Evolutionary conservation across 2,888 invertebrate species (phyloP).

Genomic region (Acrobeloides nanus): DNA sequence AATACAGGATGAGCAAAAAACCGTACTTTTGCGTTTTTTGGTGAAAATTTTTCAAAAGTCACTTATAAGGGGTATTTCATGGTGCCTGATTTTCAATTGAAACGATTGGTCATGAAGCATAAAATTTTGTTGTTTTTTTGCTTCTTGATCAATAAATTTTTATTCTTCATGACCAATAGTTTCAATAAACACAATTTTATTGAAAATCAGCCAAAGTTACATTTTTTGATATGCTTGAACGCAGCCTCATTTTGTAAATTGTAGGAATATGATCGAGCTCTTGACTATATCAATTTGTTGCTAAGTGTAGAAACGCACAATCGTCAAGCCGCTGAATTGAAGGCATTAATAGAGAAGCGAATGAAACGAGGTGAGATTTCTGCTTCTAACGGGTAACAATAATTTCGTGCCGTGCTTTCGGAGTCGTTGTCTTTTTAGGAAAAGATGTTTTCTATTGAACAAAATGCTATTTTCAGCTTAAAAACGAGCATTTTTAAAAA

Average conservation of each 20-base stretch:
- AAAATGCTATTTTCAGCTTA: too few species aligned
- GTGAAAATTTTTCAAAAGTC: too few species aligned
- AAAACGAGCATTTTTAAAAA: too few species aligned
- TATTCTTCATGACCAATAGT: too few species aligned
- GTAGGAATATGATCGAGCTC: constrained; percentile 75
- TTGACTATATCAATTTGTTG: constrained; percentile 74
- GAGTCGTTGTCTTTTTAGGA: background rate
- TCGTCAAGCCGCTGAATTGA: constrained; percentile 73
- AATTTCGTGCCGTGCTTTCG: background rate
- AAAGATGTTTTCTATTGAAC: background rate
- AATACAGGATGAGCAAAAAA: too few species aligned
- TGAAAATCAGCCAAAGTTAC: background rate
- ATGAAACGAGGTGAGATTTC: constrained; percentile 68
- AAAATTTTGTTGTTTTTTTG: background rate
- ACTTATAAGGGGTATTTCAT: too few species aligned
- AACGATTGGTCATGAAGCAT: too few species aligned
- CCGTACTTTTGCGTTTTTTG: too few species aligned
- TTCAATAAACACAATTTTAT: too few species aligned
- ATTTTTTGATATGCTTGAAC: background rate
- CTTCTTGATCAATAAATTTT: too few species aligned
- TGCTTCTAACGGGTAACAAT: too few species aligned
- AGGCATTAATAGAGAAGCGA: constrained; percentile 76
- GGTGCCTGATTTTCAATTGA: too few species aligned
- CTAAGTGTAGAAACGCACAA: constrained; percentile 76
- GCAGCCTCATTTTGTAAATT: constrained; percentile 23